Evolutionary conservation across 1,140 invertebrate genomes (phyloP), one percentile per base, ranked within the genome.

Genomic region (Aporrectodea caliginosa): DNA sequence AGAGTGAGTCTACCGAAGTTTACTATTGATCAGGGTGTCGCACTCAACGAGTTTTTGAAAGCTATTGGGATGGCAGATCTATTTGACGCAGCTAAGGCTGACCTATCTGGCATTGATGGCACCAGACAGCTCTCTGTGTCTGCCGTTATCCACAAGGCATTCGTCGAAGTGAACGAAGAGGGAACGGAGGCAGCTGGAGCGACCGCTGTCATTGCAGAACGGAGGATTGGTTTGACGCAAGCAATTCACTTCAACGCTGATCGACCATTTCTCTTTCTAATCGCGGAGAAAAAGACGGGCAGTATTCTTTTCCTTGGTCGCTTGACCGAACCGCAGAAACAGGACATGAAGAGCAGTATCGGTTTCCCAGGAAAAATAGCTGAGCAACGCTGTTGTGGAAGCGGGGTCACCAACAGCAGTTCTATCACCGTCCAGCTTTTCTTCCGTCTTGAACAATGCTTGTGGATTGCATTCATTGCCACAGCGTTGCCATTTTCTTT

Each of bases 91-190:
- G 69, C 43, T 33, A 81, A 80, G 2, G 83, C 83, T 12, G 82
- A 85, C 71, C 82, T 86, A 32, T 81, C 82, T 1, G 84, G 84
- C 1, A 86, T 87, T 31, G 81, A 82, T 34, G 80, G 70, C n/a
- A 69, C 34, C 0, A 82, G 79, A 22, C 69, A 80, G 14, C 71
- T 87, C 12, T 83, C 75, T 32, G 83, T 89, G 12, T 84, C 82
- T n/a, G 76, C 85, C 34, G 85, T 89, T 14, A 78, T 89, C 22
- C 90, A 91, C 80, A 89, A 90, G 81, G 88, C 91, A 16, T 87
- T 90, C n/a, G n/a, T n/a, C n/a, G n/a, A n/a, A n/a, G n/a, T n/a
- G n/a, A n/a, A n/a, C n/a, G n/a, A n/a, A n/a, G 33, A 1, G 12
- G 77, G 77, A 1, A 32, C 77, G 27, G 77, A 69, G 29, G 77